Evolutionary conservation across 1,140 invertebrate species (phyloP).

Genomic region (Steinernema khuongi): DNA sequence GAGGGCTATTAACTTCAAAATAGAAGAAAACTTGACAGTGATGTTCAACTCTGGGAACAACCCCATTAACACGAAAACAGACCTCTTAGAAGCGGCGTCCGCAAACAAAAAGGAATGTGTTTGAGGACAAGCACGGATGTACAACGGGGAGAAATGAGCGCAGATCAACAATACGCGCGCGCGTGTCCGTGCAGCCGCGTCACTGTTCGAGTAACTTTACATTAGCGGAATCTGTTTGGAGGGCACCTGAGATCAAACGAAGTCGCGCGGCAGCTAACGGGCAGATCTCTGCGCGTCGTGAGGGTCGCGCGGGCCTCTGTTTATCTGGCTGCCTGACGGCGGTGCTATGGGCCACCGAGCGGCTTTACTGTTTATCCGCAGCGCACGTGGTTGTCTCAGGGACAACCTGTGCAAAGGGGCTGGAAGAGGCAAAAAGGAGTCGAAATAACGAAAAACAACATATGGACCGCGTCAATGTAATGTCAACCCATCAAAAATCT

Average conservation of each 20-base stretch:
- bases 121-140: no score
- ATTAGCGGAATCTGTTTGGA: neutral
- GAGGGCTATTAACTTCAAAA: no score
- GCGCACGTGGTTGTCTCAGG: no score
- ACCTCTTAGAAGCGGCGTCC: neutral
- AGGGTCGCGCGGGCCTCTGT: neutral
- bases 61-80: neutral
- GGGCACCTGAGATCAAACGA: neutral
- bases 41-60: neutral
- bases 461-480: neutral
- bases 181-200: neutral
- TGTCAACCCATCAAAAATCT: neutral
- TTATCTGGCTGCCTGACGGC: neutral
- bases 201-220: neutral
- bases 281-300: neutral
- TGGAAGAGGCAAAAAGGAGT: no score
- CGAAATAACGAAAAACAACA: no score
- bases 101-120: neutral
- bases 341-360: neutral
- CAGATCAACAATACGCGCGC: conserved; percentile 3
- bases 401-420: no score
- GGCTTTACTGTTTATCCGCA: conserved; percentile 4
- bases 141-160: no score
- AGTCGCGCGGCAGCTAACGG: neutral
- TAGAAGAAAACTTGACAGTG: no score